These are phyloP conservation scores for Polydrusus tereticollis DNA, from an alignment of 2,888 invertebrate species.

Conservation along the genomic window DNA sequence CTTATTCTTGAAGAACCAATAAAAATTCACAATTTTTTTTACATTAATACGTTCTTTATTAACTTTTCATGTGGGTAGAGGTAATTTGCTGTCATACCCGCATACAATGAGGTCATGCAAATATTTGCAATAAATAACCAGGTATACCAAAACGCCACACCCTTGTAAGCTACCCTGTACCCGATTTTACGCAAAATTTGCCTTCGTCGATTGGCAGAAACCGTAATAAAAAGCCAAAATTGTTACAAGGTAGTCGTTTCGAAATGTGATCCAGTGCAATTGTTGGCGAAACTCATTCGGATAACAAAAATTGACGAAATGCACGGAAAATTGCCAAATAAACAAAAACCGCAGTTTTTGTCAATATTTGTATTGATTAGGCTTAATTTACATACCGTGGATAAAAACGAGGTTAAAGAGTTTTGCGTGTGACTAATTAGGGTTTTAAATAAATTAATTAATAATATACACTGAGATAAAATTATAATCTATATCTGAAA, in stretches of 20 bases:
- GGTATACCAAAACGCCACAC: background rate
- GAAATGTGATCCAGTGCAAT: conserved; percentile 15
- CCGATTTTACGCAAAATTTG: conserved; percentile 10
- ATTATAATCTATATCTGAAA: background rate
- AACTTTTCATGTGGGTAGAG: no score
- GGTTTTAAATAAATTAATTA: conserved; percentile 22
- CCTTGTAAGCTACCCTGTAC: background rate
- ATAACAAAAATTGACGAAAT: conserved; percentile 39
- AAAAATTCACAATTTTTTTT: no score
- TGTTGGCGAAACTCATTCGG: conserved; percentile 1
- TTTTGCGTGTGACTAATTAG: conserved; percentile 13
- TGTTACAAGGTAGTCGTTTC: conserved; percentile 37
- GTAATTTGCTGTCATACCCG: no score
- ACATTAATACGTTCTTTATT: no score
- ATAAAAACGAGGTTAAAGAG: conserved; percentile 40
- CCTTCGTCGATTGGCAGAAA: background rate
- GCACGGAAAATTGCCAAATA: conserved; percentile 26
- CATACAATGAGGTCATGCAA: no score
- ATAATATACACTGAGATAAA: background rate
- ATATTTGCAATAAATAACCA: no score
- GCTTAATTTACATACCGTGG: conserved; percentile 27
- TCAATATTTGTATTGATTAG: conserved; percentile 34
- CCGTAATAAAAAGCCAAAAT: conserved; percentile 23
- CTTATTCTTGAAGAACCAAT: no score
- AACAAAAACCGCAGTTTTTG: conserved; percentile 41